Conservation (phyloP, 2,797 vertebrate genomes). For the Typhlichthys eigenmanni region DNA sequence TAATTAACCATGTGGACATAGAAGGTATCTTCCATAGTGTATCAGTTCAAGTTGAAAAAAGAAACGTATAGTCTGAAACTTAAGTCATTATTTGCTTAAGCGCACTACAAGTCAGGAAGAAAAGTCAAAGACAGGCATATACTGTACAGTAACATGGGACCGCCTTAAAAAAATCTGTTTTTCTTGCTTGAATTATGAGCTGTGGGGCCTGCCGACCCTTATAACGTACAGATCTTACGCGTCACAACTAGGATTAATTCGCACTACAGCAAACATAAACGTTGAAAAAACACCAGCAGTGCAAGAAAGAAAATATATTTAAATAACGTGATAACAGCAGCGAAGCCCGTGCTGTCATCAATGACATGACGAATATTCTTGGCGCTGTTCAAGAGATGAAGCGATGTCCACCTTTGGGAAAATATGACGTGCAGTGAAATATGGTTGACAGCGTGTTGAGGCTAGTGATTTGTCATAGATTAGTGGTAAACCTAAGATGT, state of each 20-base stretch:
- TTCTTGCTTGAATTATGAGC: conserved; percentile 28
- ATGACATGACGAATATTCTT: no score
- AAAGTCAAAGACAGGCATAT: no score
- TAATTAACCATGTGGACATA: no score
- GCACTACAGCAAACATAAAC: conserved; percentile 39
- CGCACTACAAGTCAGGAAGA: no score
- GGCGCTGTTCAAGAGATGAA: no score
- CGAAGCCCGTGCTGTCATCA: neutral
- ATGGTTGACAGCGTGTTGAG: neutral
- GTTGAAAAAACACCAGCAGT: conserved; percentile 48
- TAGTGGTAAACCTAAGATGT: neutral
- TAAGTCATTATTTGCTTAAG: no score
- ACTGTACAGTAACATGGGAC: no score
- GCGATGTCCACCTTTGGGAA: conserved; percentile 14
- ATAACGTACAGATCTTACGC: neutral
- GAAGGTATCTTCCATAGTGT: no score
- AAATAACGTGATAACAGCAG: conserved; percentile 13
- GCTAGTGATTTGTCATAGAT: neutral
- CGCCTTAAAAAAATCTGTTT: neutral
- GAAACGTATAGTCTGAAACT: no score
- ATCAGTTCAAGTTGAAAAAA: no score
- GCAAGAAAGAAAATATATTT: conserved; percentile 29
- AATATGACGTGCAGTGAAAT: neutral
- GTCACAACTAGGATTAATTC: neutral
- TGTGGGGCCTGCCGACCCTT: conserved; percentile 33